Evolutionary conservation across 2,113 vertebrate species (phyloP), one percentile per base, ranked within the genome.

Genomic region (Empidonax alnorum): DNA sequence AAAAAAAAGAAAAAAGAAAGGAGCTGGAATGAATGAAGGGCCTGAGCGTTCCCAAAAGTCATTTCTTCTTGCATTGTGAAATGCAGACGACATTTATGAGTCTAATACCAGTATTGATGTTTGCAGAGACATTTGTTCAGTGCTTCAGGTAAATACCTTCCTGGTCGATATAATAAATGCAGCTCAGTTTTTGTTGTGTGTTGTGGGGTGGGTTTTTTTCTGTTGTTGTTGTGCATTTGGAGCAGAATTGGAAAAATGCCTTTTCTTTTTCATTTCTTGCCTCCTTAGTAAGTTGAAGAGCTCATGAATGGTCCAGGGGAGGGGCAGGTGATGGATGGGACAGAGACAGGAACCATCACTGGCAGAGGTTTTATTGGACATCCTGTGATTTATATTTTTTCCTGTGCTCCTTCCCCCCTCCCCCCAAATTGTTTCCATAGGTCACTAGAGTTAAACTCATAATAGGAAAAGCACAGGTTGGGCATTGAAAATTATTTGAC

Each of bases 111-210:
- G 8, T 41, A 78, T 59, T 75, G 90, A 75, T 90, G 79, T 84
- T 93, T 95, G 90, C 92, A 77, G 90, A 83, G 87, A 91, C 82
- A 68, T 97, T 96, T 95, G 90, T 78, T 96, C 92, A 90, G 85
- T 85, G 94, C 81, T 95, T 16, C 17, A 67, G 76, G 90, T 65
- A 71, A 97, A 78, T 82, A 92, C 65, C 75, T 90, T 49, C 24
- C 28, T 14, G 2, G 24, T 96, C 88, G 6, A 96, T 89, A 87
- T 10, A 25, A 87, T 61, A 96, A 84, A 78, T 65, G 90, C 65
- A 71, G 79, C 73, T 37, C 85, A 72, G 79, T 6, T 28, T 81
- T 74, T 59, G 66, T 50, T 88, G 50, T 84, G 59, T 53, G 77
- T 42, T 17, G 2, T 17, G 2, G 49, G 44, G 47, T 47, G 21